A percentile compares a stretch with the other conserved stretches of the same genome.
phyloP scores from a whole-genome alignment of 2,797 vertebrate species.

The Coilia nasus region DNA sequence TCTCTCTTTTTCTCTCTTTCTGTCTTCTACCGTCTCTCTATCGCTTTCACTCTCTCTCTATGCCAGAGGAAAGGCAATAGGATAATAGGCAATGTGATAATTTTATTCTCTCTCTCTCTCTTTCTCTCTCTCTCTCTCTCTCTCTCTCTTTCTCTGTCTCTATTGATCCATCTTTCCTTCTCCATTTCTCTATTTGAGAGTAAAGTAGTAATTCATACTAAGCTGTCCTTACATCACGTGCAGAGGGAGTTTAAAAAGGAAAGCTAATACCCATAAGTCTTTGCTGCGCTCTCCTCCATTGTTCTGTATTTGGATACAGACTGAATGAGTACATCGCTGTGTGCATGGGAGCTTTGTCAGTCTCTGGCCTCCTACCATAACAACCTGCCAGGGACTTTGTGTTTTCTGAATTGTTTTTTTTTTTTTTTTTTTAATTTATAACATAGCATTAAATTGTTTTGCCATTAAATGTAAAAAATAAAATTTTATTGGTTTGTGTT shows the following conservation, averaged over 20 bases:
- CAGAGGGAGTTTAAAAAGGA: neutral
- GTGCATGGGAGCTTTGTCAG: neutral
- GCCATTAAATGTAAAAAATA: neutral
- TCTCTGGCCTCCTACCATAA: neutral
- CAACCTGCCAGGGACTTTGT: neutral
- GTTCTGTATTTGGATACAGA: neutral
- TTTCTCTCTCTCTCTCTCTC: neutral
- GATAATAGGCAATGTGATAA: too few relatives aligned
- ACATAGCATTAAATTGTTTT: neutral
- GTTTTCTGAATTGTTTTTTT: neutral
- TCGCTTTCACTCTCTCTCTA: constrained; percentile 19
- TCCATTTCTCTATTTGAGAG: neutral
- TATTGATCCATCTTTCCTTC: constrained; percentile 1
- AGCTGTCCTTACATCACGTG: neutral
- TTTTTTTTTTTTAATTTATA: too few relatives aligned
- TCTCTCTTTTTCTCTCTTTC: constrained; percentile 19
- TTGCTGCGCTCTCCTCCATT: neutral
- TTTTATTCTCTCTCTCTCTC: too few relatives aligned
- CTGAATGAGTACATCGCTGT: neutral
- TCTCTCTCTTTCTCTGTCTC: neutral
- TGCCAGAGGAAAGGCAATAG: too few relatives aligned
- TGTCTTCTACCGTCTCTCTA: neutral
- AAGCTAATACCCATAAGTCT: neutral
- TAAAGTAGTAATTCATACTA: neutral
- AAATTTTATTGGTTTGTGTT: neutral